Percentiles rank a stretch among this genome's conserved stretches.
Conservation (phyloP, 2,888 invertebrate genomes). For the Dynastes grantii region DNA sequence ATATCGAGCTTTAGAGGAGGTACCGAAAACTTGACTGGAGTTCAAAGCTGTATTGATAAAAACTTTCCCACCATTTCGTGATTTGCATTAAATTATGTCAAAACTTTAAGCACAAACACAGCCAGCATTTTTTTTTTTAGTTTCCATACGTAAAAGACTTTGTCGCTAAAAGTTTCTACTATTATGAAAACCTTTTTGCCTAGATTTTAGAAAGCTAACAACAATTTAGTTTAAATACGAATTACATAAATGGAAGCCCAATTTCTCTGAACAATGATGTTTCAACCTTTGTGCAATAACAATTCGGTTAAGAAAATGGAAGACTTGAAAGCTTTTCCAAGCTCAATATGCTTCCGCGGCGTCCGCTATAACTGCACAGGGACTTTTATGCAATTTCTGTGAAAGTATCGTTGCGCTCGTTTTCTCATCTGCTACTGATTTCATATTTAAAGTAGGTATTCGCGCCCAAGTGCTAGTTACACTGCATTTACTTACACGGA, state of each 20-base stretch:
- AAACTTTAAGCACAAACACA: too few species aligned
- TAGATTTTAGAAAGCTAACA: neutral
- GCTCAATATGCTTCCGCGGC: neutral
- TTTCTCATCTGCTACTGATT: constrained; percentile 18
- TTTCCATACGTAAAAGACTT: too few species aligned
- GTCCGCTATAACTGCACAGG: neutral
- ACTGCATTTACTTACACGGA: constrained; percentile 34
- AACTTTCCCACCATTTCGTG: too few species aligned
- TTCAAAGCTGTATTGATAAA: too few species aligned
- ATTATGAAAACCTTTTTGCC: too few species aligned
- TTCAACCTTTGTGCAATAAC: constrained; percentile 10
- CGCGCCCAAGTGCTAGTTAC: constrained; percentile 5
- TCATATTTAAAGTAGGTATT: constrained; percentile 28
- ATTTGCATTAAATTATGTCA: too few species aligned
- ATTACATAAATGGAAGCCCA: neutral
- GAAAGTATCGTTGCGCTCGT: constrained; percentile 20
- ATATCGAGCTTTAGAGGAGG: too few species aligned
- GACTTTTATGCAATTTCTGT: constrained; percentile 16
- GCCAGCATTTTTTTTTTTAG: too few species aligned
- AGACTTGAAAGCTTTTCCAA: neutral
- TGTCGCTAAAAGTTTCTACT: too few species aligned
- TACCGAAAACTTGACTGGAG: too few species aligned
- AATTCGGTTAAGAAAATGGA: constrained; percentile 7
- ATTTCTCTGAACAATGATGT: neutral
- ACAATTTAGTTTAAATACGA: neutral